These are phyloP conservation scores for Leuciscus waleckii DNA, from an alignment of 2,797 vertebrate genomes.

Conservation along the genomic window DNA sequence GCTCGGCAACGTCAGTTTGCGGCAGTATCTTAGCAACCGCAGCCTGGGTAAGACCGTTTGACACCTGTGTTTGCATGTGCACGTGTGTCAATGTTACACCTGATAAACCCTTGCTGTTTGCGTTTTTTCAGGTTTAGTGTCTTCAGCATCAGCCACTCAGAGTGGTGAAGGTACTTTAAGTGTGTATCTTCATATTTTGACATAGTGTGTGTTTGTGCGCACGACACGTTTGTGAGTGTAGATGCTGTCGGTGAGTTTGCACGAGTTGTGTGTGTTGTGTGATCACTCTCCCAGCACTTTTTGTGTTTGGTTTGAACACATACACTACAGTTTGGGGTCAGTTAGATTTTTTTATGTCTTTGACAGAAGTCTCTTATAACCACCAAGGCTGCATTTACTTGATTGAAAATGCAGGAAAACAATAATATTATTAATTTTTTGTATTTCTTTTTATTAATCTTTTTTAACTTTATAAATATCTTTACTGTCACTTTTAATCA, in stretches of 20 bases:
- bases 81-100: slow-evolving; percentile 7
- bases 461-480: neutral
- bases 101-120: slow-evolving; percentile 35
- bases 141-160: slow-evolving; percentile 75
- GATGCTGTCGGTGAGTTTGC: slow-evolving; percentile 35
- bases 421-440: no score
- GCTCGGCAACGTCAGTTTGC: slow-evolving; percentile 91
- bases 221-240: slow-evolving; percentile 31
- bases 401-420: neutral
- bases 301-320: slow-evolving; percentile 21
- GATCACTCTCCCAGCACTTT: neutral
- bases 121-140: slow-evolving; percentile 77
- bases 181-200: slow-evolving; percentile 35
- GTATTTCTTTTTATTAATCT: no score
- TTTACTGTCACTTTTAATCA: neutral
- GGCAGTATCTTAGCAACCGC: slow-evolving; percentile 93
- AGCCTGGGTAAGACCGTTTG: slow-evolving; percentile 85
- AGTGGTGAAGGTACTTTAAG: slow-evolving; percentile 76
- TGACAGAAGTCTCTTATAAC: neutral
- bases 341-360: neutral
- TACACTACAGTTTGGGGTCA: neutral
- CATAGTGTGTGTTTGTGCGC: slow-evolving; percentile 16
- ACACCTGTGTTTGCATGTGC: slow-evolving; percentile 9
- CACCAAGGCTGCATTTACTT: neutral
- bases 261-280: slow-evolving; percentile 43